phyloP scores from a whole-genome alignment of 2,888 invertebrate species.

The Aphodius sticticus region DNA sequence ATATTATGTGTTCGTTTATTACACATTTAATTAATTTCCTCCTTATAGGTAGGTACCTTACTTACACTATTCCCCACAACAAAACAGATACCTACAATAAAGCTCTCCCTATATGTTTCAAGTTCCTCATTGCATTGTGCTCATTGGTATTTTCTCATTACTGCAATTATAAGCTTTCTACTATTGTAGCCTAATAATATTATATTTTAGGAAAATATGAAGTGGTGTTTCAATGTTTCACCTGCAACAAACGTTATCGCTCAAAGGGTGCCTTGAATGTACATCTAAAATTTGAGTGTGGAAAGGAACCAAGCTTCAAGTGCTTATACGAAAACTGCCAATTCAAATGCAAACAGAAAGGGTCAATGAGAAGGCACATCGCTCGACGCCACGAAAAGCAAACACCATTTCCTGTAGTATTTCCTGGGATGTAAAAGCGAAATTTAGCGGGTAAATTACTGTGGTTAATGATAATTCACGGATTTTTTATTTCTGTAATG shows the following conservation, averaged over 20 bases:
- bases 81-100: too few species aligned
- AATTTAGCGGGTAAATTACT: too few species aligned
- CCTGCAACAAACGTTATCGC: slow-evolving; percentile 28
- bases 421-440: too few species aligned
- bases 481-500: too few species aligned
- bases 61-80: too few species aligned
- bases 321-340: neutral
- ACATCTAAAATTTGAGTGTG: slow-evolving; percentile 29
- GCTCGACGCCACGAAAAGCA: neutral
- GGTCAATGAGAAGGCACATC: neutral
- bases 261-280: slow-evolving; percentile 24
- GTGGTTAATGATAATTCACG: too few species aligned
- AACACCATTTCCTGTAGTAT: neutral
- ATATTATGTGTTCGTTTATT: too few species aligned
- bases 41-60: too few species aligned
- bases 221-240: slow-evolving; percentile 14
- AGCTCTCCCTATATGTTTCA: too few species aligned
- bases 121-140: too few species aligned
- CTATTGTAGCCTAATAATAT: neutral
- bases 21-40: too few species aligned
- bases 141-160: neutral
- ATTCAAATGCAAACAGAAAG: slow-evolving; percentile 7
- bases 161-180: too few species aligned
- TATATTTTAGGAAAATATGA: neutral
- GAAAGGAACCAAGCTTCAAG: slow-evolving; percentile 13